Evolutionary conservation across 1,140 invertebrate species (phyloP).

Genomic region (Lanistes nyassanus): DNA sequence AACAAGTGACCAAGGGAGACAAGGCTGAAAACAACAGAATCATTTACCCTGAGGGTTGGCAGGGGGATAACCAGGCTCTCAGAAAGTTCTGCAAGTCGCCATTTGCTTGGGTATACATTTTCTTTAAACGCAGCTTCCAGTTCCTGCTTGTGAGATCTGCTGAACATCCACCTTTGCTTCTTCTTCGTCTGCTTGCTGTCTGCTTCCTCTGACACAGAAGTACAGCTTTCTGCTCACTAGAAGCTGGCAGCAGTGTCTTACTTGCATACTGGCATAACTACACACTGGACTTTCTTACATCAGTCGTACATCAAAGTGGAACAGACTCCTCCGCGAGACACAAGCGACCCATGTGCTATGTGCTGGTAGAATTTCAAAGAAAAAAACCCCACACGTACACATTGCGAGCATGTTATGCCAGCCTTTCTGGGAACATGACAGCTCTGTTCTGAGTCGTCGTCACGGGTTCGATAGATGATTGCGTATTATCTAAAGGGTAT

Average conservation of each 20-base stretch:
- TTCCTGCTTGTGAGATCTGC: neutral
- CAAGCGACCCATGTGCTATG: neutral
- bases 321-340: too few relatives aligned
- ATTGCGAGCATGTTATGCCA: neutral
- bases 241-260: too few relatives aligned
- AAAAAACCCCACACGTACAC: neutral
- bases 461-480: neutral
- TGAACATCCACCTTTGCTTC: slow-evolving; percentile 1
- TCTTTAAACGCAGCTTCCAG: slow-evolving; percentile 1
- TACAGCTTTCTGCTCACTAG: too few relatives aligned
- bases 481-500: too few relatives aligned
- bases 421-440: neutral
- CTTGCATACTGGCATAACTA: too few relatives aligned
- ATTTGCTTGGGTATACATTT: slow-evolving; percentile 11
- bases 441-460: neutral
- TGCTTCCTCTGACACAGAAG: too few relatives aligned
- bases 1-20: neutral
- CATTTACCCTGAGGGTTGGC: neutral
- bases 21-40: neutral
- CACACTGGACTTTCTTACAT: too few relatives aligned
- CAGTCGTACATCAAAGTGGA: too few relatives aligned
- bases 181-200: neutral
- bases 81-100: slow-evolving; percentile 4
- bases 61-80: neutral
- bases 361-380: neutral